Evolutionary conservation across 2,113 vertebrate genomes (phyloP).

Genomic region (Syngnathoides biaculeatus): DNA sequence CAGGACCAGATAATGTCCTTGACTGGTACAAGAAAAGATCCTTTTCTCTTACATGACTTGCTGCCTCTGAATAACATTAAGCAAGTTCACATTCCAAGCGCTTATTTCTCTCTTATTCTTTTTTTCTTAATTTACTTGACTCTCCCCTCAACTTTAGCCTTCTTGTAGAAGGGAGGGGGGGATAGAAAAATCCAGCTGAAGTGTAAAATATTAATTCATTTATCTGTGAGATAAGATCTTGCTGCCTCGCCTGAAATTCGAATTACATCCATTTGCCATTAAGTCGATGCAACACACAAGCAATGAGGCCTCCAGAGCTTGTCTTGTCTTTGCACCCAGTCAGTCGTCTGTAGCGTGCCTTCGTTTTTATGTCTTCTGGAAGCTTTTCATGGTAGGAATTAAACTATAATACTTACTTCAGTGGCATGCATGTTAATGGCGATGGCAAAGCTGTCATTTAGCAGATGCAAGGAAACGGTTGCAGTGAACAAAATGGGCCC

Average conservation of each 20-base stretch:
- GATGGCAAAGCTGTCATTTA: slow-evolving; percentile 68
- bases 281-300: slow-evolving; percentile 66
- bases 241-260: slow-evolving; percentile 71
- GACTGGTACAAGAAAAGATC: slow-evolving; percentile 75
- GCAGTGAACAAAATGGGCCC: slow-evolving; percentile 65
- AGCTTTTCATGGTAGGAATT: slow-evolving; percentile 75
- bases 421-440: slow-evolving; percentile 64
- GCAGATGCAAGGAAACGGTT: slow-evolving; percentile 58
- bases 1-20: slow-evolving; percentile 76
- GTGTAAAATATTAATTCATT: slow-evolving; percentile 79
- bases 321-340: slow-evolving; percentile 47
- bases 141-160: slow-evolving; percentile 55
- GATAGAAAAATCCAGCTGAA: slow-evolving; percentile 62
- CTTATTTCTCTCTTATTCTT: slow-evolving; percentile 60
- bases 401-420: slow-evolving; percentile 76
- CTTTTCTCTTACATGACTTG: slow-evolving; percentile 73
- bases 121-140: slow-evolving; percentile 72
- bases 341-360: slow-evolving; percentile 15
- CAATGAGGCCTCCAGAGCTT: slow-evolving; percentile 61
- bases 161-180: slow-evolving; percentile 38
- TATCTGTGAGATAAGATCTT: slow-evolving; percentile 74
- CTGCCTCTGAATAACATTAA: slow-evolving; percentile 77
- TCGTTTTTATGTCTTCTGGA: slow-evolving; percentile 62
- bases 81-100: slow-evolving; percentile 66
- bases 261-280: slow-evolving; percentile 74